These are phyloP conservation scores for Neria commutata DNA, from an alignment of 2,888 invertebrate species.

Conservation along the genomic window DNA sequence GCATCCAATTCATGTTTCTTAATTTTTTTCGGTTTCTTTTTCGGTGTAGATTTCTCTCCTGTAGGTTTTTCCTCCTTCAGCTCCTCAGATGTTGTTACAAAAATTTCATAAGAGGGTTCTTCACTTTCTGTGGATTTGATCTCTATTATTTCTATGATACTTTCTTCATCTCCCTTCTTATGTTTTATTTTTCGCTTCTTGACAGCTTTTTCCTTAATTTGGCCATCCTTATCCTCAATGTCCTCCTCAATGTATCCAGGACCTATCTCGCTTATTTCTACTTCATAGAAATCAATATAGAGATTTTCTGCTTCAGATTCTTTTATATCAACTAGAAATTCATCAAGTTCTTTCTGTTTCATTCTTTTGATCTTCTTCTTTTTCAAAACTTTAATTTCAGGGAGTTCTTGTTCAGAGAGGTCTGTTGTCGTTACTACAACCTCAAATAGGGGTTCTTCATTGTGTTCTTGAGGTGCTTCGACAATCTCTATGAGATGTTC, in stretches of 20 bases:
- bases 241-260: constrained; percentile 44
- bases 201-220: constrained; percentile 43
- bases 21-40: constrained; percentile 49
- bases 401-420: constrained; percentile 29
- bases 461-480: constrained; percentile 47
- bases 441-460: constrained; percentile 39
- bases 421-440: constrained; percentile 42
- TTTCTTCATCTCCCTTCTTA: constrained; percentile 61
- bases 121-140: constrained; percentile 48
- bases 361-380: constrained; percentile 52
- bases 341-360: constrained; percentile 48
- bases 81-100: constrained; percentile 56
- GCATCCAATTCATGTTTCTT: constrained; percentile 56
- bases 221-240: constrained; percentile 40
- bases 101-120: constrained; percentile 61
- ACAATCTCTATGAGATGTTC: constrained; percentile 61
- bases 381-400: constrained; percentile 32
- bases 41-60: constrained; percentile 26
- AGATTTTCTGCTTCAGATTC: constrained; percentile 40
- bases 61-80: constrained; percentile 30
- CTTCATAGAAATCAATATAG: constrained; percentile 44
- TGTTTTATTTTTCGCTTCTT: constrained; percentile 56
- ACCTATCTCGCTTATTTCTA: constrained; percentile 50
- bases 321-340: constrained; percentile 47
- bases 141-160: constrained; percentile 60